Conservation (phyloP, 2,888 invertebrate species). For the Leptinotarsa haldemani region DNA sequence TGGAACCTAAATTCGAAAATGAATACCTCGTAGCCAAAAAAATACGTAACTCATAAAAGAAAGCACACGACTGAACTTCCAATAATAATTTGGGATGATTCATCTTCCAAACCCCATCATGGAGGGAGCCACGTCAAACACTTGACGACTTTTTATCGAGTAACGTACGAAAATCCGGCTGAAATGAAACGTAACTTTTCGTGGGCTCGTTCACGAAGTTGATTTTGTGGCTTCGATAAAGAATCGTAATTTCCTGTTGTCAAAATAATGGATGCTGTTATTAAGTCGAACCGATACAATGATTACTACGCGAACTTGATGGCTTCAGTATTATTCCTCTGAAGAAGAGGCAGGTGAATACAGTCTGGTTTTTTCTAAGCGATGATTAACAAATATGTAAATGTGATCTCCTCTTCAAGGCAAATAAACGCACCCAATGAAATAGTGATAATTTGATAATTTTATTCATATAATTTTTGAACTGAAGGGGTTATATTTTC, state of each 20-base stretch:
- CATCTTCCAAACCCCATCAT: neutral
- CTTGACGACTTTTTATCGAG: neutral
- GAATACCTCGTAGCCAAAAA: too few species aligned
- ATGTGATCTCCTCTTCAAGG: too few species aligned
- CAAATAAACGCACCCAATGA: too few species aligned
- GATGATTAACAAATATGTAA: too few species aligned
- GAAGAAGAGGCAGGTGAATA: constrained; percentile 18
- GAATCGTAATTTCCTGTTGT: constrained; percentile 57
- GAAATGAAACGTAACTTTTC: constrained; percentile 2
- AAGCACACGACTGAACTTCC: too few species aligned
- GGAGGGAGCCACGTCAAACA: neutral
- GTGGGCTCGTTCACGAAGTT: neutral
- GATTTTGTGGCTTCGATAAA: constrained; percentile 51
- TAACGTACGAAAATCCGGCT: constrained; percentile 1
- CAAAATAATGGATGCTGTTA: constrained; percentile 58
- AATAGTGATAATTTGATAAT: too few species aligned
- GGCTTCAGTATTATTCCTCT: constrained; percentile 45
- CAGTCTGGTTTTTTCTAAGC: too few species aligned
- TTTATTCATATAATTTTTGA: too few species aligned
- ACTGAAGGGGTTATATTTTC: too few species aligned
- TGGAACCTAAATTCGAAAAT: too few species aligned
- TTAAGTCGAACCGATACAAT: constrained; percentile 50
- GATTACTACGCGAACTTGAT: constrained; percentile 45
- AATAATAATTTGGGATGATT: neutral
- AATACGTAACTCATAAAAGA: too few species aligned